Conservation (phyloP, 2,888 invertebrate species). For the Lycophotia porphyrea region DNA sequence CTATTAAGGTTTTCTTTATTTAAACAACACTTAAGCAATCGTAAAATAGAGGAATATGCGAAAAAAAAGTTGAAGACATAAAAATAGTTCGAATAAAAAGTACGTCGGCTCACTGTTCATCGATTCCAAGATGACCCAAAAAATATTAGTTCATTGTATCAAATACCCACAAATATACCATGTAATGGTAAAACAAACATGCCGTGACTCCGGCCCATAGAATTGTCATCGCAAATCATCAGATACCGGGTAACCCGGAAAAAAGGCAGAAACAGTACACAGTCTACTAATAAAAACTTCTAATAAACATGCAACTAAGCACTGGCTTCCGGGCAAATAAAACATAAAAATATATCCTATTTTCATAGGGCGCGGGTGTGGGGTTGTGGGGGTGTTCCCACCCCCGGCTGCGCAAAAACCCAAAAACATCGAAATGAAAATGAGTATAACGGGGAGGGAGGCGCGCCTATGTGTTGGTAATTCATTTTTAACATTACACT, state of each 20-base stretch:
- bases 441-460: constrained; percentile 87
- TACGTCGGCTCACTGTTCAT: constrained; percentile 4
- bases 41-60: not conserved
- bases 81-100: constrained; percentile 29
- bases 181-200: constrained; percentile 73
- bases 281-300: constrained; percentile 90
- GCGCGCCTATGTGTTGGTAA: constrained; percentile 87
- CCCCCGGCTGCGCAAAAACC: constrained; percentile 90
- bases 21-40: not conserved
- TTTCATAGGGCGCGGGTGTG: constrained; percentile 89
- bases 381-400: constrained; percentile 68
- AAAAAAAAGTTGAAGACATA: not conserved
- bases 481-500: constrained; percentile 90
- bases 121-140: constrained; percentile 56
- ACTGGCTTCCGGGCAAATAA: constrained; percentile 90
- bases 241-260: constrained; percentile 68
- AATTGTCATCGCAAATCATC: constrained; percentile 84
- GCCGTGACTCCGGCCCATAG: constrained; percentile 83
- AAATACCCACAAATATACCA: constrained; percentile 53
- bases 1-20: not conserved
- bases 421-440: constrained; percentile 91
- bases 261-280: constrained; percentile 82
- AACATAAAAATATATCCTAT: constrained; percentile 91
- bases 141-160: constrained; percentile 52
- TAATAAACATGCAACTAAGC: constrained; percentile 91